Evolutionary conservation across 2,888 invertebrate species (phyloP), one percentile per base, ranked within the genome.

Genomic region (Polydrusus tereticollis): DNA sequence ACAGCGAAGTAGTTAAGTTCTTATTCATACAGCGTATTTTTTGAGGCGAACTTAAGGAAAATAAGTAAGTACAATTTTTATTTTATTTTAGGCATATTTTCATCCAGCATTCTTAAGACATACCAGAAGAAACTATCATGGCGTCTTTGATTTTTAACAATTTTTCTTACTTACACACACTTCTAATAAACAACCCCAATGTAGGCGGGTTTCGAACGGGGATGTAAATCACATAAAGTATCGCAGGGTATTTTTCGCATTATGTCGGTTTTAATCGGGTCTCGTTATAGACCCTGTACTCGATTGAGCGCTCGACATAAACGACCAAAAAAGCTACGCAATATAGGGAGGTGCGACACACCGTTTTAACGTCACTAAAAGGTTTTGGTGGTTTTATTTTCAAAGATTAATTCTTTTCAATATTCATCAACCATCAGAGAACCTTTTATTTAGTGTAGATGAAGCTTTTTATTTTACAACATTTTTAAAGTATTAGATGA

Each of bases 251-350:
- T 63, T 63, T n/a, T 63, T 63, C 63, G 50, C 47, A 43, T 63
- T 63, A 63, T 20, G 47, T 33, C 63, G 47, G 10, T 47, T 63
- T 63, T 63, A 63, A 63, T 63, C 47, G 63, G 50, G 33, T 18
- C 26, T 63, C 63, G 63, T 63, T 63, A 63, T 63, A 63, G 29
- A 47, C 47, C 43, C 47, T 77, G 77, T 29, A 29, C 78, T 79
- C 81, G 81, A 83, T 83, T 82, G 83, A 80, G 80, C 81, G 82
- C 78, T 76, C 73, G 77, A 80, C 80, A 83, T 83, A 82, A 83
- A 83, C 81, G 83, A 81, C 80, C 81, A 79, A 83, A 83, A 83
- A 83, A 82, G 47, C 12, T 21, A 16, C 21, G 59, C 41, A 60
- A 60, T 14, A 21, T 60, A 60, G 60, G 14, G 60, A 45, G 23